phyloP scores from a whole-genome alignment of 2,113 vertebrate species.

The Dunckerocampus dactyliophorus region DNA sequence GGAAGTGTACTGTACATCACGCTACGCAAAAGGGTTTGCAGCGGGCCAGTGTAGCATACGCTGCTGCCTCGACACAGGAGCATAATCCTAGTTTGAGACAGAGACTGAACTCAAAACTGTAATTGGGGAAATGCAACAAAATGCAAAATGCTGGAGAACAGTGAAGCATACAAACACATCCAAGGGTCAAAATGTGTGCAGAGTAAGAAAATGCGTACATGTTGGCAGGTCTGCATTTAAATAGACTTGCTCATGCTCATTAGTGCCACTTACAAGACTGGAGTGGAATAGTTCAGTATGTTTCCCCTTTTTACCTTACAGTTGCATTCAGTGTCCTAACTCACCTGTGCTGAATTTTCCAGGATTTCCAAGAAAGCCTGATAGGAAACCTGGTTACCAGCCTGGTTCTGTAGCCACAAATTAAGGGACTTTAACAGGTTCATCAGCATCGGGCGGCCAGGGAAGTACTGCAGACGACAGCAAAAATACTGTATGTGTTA shows the following conservation, averaged over 20 bases:
- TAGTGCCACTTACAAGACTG: background rate
- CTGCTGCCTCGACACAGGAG: no score
- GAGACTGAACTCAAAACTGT: no score
- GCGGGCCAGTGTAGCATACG: no score
- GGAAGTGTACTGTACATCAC: no score
- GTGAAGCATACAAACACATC: no score
- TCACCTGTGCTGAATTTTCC: conserved; percentile 77
- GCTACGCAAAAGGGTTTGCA: no score
- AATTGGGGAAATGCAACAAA: no score
- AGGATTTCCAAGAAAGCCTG: conserved; percentile 64
- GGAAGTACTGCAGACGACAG: conserved; percentile 78
- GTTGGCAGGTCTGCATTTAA: background rate
- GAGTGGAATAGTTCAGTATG: background rate
- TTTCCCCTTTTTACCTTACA: background rate
- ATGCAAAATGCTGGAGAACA: no score
- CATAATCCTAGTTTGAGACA: no score
- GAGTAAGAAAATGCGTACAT: no score
- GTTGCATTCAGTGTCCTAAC: background rate
- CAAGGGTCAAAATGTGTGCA: background rate
- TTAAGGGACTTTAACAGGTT: conserved; percentile 74
- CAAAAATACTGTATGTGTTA: background rate
- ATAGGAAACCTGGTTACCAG: conserved; percentile 69
- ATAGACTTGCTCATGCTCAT: background rate
- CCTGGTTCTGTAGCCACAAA: conserved; percentile 72
- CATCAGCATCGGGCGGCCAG: conserved; percentile 77